These are phyloP conservation scores for Hystrix brachyura DNA, from an alignment of 2,113 vertebrate species.

Conservation along the genomic window DNA sequence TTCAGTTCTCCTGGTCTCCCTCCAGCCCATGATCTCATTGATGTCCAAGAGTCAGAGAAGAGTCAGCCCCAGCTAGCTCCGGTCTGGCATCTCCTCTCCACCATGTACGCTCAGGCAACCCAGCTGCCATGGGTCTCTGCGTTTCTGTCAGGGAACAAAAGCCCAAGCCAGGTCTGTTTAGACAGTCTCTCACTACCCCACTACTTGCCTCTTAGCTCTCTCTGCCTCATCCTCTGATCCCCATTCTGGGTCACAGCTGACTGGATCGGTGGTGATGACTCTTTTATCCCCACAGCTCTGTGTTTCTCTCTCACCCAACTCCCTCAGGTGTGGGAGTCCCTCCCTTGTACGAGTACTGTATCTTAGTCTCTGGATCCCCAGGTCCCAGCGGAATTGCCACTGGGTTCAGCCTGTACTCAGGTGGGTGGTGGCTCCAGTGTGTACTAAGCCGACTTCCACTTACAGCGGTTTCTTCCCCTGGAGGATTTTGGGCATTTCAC, in stretches of 20 bases:
- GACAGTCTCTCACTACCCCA: not conserved
- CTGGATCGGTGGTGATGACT: not conserved
- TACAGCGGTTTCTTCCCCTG: not conserved
- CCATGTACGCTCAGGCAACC: not conserved
- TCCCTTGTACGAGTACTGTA: not conserved
- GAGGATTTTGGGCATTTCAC: not conserved
- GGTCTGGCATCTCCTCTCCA: not conserved
- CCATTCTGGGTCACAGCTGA: not conserved
- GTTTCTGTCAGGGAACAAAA: not conserved
- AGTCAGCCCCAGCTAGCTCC: not conserved
- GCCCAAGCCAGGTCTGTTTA: not conserved
- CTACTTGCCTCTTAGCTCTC: not conserved
- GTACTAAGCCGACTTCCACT: not conserved
- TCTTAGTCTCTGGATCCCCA: not conserved
- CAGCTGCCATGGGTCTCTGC: not conserved
- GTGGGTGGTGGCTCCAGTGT: not conserved
- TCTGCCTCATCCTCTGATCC: not conserved
- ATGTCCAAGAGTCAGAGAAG: not conserved
- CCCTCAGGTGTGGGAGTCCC: not conserved
- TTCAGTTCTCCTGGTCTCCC: not conserved
- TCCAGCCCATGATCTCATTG: not conserved
- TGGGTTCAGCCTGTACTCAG: not conserved
- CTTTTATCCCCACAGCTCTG: not conserved
- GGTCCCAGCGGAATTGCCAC: not conserved
- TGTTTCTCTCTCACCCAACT: not conserved